phyloP scores from a whole-genome alignment of 92 coral and sea anemone species.

The Porites divaricata region DNA sequence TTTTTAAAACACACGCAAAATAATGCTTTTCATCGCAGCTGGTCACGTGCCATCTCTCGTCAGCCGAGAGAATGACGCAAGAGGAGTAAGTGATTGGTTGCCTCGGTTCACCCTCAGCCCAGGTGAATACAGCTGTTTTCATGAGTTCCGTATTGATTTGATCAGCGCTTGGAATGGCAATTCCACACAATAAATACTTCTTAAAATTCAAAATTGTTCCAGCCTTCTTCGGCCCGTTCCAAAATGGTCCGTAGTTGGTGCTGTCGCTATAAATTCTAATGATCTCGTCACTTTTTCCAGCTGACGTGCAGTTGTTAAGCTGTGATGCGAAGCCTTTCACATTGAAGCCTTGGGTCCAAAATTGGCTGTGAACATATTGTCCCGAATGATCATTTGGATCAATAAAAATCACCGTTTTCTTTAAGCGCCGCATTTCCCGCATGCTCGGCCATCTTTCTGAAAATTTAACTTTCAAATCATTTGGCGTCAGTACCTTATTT shows the following conservation, averaged over 20 bases:
- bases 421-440: slow-evolving; percentile 59
- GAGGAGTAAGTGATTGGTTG: slow-evolving; percentile 47
- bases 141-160: slow-evolving; percentile 74
- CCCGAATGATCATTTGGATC: slow-evolving; percentile 66
- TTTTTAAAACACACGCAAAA: slow-evolving; percentile 69
- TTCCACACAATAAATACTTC: slow-evolving; percentile 73
- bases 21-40: slow-evolving; percentile 59
- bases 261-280: slow-evolving; percentile 76
- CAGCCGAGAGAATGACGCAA: slow-evolving; percentile 70
- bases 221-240: slow-evolving; percentile 65
- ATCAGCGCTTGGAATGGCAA: slow-evolving; percentile 69
- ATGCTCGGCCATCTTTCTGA: slow-evolving; percentile 74
- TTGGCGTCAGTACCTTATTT: slow-evolving; percentile 75
- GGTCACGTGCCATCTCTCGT: slow-evolving; percentile 72
- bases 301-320: slow-evolving; percentile 48
- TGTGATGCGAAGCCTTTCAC: slow-evolving; percentile 38
- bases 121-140: slow-evolving; percentile 76
- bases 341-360: slow-evolving; percentile 61
- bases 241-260: slow-evolving; percentile 82
- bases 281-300: slow-evolving; percentile 2
- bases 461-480: slow-evolving; percentile 58
- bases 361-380: slow-evolving; percentile 54
- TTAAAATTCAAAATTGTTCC: slow-evolving; percentile 71
- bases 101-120: slow-evolving; percentile 78
- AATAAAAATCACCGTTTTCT: slow-evolving; percentile 68